Base-by-base conservation (phyloP, 1,140 invertebrate species). In the Callitettix versicolor region DNA sequence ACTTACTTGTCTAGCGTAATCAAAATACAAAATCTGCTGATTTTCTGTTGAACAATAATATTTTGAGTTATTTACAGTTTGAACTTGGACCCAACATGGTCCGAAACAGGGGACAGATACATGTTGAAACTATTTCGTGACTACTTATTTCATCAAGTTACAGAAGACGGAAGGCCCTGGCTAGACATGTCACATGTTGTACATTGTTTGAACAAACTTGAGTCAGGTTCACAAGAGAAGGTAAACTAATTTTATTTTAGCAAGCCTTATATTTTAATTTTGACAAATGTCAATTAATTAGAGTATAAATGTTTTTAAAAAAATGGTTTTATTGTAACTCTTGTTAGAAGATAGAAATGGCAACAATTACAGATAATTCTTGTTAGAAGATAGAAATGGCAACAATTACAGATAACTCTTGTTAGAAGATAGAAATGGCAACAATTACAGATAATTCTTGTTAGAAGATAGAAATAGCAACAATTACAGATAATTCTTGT, bases 41-140 rank as follows among this genome's bases (percentile, higher is more conserved):
- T 46, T 50, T 54, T 46, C 42, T 20, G 33, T 26, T 58, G 18
- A 33, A 40, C 47, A 43, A 15, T 52, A 12, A 3, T 40, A 51
- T 43, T n/a, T 53, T 34, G 15, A 30, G 2, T 9, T 46, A n/a
- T 59, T 69, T 70, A 55, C 62, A 91, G 88, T 66, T 80, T 94
- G 58, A 92, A 91, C 69, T 73, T 95, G 78, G 95, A 98, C 72
- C 80, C 84, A 7, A 80, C 87, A 20, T 99, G 95, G 95, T 84
- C 91, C 42, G 95, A 99, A 73, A 98, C 94, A 22, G 95, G 95
- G 26, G 93, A 96, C 72, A 80, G 94, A 44, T 99, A 98, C 71
- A 89, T 98, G 85, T 76, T 98, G 69, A 98, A 98, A 76, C 73
- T 99, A 64, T 98, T 98, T 76, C 79, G 95, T 59, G 96, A 98